Base-by-base conservation (phyloP, 2,888 invertebrate species). In the Limnephilus marmoratus region DNA sequence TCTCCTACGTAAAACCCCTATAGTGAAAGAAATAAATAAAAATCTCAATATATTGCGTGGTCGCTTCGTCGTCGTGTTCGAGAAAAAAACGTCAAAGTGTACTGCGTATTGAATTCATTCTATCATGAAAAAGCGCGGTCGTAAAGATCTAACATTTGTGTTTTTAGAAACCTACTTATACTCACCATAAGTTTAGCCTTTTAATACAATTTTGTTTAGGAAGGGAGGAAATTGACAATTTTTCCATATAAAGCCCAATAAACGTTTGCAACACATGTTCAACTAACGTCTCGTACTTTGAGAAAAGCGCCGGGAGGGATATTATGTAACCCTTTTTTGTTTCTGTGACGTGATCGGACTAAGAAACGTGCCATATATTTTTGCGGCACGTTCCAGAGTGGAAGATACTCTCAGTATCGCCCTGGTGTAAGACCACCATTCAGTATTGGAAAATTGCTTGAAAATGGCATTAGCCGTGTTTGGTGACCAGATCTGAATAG, bases 231-330 rank as follows among this genome's bases (percentile, higher is more conserved):
- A 83, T 31, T 24, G 31, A 15, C 83, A 34, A 34, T 83, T 37
- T 34, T 83, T 83, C 37, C 34, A 24, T 83, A 24, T 18, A 24
- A 83, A 83, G 11, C 37, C 83, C 31, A 83, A 83, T 83, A 24
- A 83, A 83, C 83, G 15, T 83, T 34, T 34, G 83, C 24, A 83
- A 83, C 83, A 83, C 37, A 83, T 37, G 83, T 83, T 83, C 83
- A 37, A 83, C 37, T 37, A 83, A 83, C 83, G 37, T 37, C 83
- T 83, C 11, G 41, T 83, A 37, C 18, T 37, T 37, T 18, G 24
- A 37, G 83, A 18, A n/a, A 41, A 24, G 41, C 37, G 37, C 34
- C 24, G 18, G 15, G 7, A 37, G 34, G 18, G 41, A 83, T 83
- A 37, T 83, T 83, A 37, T 37, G 3, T 37, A 9, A 68, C 68